Percentiles rank a stretch among this genome's conserved stretches.
phyloP scores from a whole-genome alignment of 2,113 vertebrate species.

The Aegotheles bennettii region DNA sequence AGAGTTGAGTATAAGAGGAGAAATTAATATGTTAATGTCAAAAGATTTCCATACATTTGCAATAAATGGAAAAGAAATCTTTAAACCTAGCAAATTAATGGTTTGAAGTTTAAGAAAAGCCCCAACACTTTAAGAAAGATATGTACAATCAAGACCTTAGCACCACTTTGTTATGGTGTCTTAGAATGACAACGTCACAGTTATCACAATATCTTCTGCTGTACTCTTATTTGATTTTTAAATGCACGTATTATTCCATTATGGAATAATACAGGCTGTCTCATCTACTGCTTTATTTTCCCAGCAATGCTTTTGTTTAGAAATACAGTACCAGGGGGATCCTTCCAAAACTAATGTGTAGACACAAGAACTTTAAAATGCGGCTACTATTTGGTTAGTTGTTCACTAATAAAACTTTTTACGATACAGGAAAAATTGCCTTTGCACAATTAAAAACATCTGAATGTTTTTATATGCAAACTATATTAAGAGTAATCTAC shows the following conservation, averaged over 20 bases:
- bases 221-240: neutral
- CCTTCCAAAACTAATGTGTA: neutral
- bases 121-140: neutral
- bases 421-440: neutral
- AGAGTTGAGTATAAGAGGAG: neutral
- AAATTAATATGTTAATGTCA: neutral
- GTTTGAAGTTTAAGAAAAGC: neutral
- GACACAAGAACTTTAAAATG: neutral
- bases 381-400: neutral
- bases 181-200: neutral
- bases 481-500: neutral
- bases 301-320: neutral
- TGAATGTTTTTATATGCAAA: neutral
- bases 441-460: neutral
- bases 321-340: neutral
- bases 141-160: accelerated
- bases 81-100: neutral
- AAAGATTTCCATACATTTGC: neutral
- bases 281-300: neutral
- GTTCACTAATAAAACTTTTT: neutral
- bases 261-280: neutral
- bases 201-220: neutral
- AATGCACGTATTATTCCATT: neutral
- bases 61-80: neutral
- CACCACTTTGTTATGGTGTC: neutral